These are phyloP conservation scores for Pteropus alecto DNA, from an alignment of 2,113 vertebrate species.

Conservation along the genomic window DNA sequence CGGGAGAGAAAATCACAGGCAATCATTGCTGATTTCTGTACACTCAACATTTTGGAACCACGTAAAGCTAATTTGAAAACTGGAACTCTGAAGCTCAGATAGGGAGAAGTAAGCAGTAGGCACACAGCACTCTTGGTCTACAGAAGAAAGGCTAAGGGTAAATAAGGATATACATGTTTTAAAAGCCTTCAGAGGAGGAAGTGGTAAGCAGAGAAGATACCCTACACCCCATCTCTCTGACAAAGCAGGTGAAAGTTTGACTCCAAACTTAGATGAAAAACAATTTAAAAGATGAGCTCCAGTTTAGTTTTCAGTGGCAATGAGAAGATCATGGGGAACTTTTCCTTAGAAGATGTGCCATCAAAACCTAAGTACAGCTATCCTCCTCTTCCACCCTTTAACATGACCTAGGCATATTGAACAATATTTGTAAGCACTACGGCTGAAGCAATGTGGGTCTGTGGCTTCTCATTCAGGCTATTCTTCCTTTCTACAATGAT, in stretches of 20 bases:
- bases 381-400: background rate
- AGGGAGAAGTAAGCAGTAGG: background rate
- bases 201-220: slow-evolving; percentile 40
- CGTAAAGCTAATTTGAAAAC: background rate
- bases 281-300: background rate
- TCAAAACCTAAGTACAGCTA: background rate
- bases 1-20: background rate
- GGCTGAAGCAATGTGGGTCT: background rate
- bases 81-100: background rate
- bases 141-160: background rate
- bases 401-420: background rate
- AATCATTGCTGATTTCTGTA: background rate
- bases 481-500: slow-evolving; percentile 3
- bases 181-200: slow-evolving; percentile 40
- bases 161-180: background rate
- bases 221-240: background rate
- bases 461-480: slow-evolving; percentile 33
- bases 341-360: background rate
- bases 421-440: background rate
- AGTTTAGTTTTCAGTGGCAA: background rate
- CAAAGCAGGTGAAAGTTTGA: slow-evolving; percentile 53
- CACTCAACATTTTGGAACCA: background rate
- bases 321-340: background rate
- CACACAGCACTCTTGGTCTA: background rate
- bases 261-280: background rate